Conservation (phyloP, 2,888 invertebrate genomes). For the Acrobasis repandana region DNA sequence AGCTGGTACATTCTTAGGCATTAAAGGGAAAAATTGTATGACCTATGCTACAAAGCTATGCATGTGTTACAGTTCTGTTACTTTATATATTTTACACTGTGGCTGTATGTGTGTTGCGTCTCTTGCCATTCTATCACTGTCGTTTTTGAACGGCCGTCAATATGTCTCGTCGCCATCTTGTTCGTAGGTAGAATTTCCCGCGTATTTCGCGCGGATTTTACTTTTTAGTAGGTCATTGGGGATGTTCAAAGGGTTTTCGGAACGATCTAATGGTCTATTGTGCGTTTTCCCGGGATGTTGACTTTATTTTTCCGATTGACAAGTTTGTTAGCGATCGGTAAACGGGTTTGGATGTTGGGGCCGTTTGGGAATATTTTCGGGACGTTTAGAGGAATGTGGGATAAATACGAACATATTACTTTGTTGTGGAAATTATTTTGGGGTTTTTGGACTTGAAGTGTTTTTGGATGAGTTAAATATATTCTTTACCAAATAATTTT, state of each 20-base stretch:
- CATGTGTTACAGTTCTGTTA: neutral
- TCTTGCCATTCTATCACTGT: constrained; percentile 34
- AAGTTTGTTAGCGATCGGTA: constrained; percentile 24
- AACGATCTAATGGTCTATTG: constrained; percentile 22
- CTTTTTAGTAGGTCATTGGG: constrained; percentile 37
- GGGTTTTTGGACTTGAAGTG: neutral
- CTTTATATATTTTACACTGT: neutral
- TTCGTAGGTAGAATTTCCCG: constrained; percentile 22
- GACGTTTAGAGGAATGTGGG: constrained; percentile 11
- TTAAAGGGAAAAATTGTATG: no score
- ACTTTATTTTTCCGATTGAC: constrained; percentile 24
- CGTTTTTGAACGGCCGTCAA: constrained; percentile 32
- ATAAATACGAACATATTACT: constrained; percentile 7
- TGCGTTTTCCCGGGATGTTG: constrained; percentile 21
- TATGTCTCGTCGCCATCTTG: constrained; percentile 38
- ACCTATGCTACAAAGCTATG: no score
- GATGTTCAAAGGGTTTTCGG: constrained; percentile 23
- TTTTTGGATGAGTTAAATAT: no score
- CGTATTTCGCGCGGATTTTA: constrained; percentile 32
- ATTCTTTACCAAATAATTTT: no score
- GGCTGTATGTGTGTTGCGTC: constrained; percentile 26
- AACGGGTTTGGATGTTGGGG: constrained; percentile 19
- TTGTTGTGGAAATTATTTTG: neutral
- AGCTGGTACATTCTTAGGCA: no score
- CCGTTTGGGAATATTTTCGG: constrained; percentile 15